Evolutionary conservation across 2,888 invertebrate species (phyloP), one percentile per base, ranked within the genome.

Genomic region (Strigamia transsilvanica): DNA sequence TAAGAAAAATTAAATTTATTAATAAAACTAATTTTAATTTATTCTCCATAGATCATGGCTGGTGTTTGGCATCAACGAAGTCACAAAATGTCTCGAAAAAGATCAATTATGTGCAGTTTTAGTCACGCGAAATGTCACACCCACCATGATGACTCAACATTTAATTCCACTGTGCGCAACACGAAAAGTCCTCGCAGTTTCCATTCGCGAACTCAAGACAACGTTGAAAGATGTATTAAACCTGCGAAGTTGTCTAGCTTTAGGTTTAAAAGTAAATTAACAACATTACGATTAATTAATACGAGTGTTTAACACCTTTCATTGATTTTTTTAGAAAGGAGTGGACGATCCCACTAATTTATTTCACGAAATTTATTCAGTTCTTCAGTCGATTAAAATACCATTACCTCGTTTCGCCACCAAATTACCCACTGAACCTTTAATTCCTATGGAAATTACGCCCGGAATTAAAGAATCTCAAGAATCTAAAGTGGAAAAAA

Each of bases 191-290:
- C 27, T 32, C 15, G 82, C 56, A 12, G 80, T 79, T 7, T 79
- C 82, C n/a, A 61, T 83, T 13, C 66, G 12, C 0, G 46, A 38
- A 23, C 61, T 83, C 15, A 80, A 80, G 41, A 7, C 5, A 13
- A 77, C 51, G 0, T 34, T 83, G 21, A 66, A 73, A n/a, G n/a
- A 42, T 12, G 38, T 41, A 23, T 56, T 83, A 12, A 51, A 83
- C 21, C 79, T 83, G 32, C 82, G 82, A 51, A 80, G 80, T 12
- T 83, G 83, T 38, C 10, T 27, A 42, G 82, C 82, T 13, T 18
- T 83, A 42, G 83, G 83, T 13, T 80, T 83, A n/a, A 83, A 82
- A 80, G 83, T 83, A 81, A 10, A 38, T 32, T 15, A 9, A 4
- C 38, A 38, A 38, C 10, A 7, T 38, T 38, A 38, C 38, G 0